Conservation (phyloP, 2,888 invertebrate species). For the Tenthredo livida region DNA sequence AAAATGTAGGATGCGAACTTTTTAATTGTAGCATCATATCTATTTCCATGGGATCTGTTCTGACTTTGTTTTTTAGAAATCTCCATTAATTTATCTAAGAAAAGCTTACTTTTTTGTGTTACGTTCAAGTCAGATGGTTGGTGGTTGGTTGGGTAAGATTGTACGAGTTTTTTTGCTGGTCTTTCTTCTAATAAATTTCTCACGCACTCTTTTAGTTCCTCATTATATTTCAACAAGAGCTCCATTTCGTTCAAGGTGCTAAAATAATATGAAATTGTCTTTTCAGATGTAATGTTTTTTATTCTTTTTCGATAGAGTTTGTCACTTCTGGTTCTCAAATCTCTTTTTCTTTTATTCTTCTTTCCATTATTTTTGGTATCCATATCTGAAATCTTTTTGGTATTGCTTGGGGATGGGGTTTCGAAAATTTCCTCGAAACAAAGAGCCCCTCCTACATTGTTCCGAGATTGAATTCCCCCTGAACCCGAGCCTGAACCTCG, state of each 20-base stretch:
- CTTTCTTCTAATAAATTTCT: constrained; percentile 19
- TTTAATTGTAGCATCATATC: constrained; percentile 51
- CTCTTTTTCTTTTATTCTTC: constrained; percentile 4
- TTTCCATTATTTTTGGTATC: neutral
- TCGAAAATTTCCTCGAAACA: constrained; percentile 11
- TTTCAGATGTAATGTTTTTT: neutral
- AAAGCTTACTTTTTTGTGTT: constrained; percentile 15
- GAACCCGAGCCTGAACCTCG: constrained; percentile 22
- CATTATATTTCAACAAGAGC: constrained; percentile 18
- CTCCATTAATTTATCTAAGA: constrained; percentile 5
- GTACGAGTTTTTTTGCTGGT: neutral
- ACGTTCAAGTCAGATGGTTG: too few species aligned
- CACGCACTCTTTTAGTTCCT: constrained; percentile 13
- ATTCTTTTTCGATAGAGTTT: constrained; percentile 14
- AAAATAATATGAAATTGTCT: constrained; percentile 16
- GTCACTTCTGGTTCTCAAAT: constrained; percentile 19
- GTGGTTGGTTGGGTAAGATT: neutral
- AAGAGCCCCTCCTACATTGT: constrained; percentile 5
- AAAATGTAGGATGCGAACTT: constrained; percentile 55
- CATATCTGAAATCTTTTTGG: too few species aligned
- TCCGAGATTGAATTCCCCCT: constrained; percentile 30
- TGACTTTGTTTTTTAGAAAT: constrained; percentile 31
- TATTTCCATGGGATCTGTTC: constrained; percentile 22
- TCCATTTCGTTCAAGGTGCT: constrained; percentile 5
- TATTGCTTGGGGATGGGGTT: constrained; percentile 23